These are phyloP conservation scores for Amyelois transitella DNA, from an alignment of 1,140 invertebrate species.

Conservation along the genomic window DNA sequence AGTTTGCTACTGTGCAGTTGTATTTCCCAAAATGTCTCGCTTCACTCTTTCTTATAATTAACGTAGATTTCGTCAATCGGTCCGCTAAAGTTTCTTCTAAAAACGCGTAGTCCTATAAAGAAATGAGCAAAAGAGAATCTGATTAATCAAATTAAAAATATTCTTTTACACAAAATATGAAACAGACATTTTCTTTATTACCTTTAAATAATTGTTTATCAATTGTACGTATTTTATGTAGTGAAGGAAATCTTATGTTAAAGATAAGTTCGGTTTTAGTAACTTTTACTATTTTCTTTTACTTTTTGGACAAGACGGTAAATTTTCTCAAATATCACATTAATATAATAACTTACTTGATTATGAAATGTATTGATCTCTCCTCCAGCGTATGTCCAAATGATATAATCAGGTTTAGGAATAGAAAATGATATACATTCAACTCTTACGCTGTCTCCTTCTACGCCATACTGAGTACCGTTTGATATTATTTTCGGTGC, in stretches of 20 bases:
- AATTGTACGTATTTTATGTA: background rate
- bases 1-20: conserved; percentile 94
- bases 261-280: no score
- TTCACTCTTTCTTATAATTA: conserved; percentile 88
- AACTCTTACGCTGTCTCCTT: conserved; percentile 85
- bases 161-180: background rate
- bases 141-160: no score
- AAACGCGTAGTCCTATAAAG: conserved; percentile 79
- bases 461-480: conserved; percentile 87
- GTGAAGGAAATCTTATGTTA: no score
- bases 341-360: conserved; percentile 45
- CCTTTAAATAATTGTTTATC: background rate
- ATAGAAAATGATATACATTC: conserved; percentile 93
- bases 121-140: no score
- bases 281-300: background rate
- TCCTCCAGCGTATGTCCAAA: conserved; percentile 87
- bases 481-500: conserved; percentile 90
- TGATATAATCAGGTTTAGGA: conserved; percentile 88
- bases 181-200: background rate
- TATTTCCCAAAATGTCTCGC: conserved; percentile 91
- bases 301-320: background rate
- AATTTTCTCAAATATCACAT: background rate
- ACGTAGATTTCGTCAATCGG: conserved; percentile 83
- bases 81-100: conserved; percentile 78
- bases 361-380: conserved; percentile 82